phyloP scores from a whole-genome alignment of 2,113 vertebrate species.

The Actenoides lindsayi region DNA sequence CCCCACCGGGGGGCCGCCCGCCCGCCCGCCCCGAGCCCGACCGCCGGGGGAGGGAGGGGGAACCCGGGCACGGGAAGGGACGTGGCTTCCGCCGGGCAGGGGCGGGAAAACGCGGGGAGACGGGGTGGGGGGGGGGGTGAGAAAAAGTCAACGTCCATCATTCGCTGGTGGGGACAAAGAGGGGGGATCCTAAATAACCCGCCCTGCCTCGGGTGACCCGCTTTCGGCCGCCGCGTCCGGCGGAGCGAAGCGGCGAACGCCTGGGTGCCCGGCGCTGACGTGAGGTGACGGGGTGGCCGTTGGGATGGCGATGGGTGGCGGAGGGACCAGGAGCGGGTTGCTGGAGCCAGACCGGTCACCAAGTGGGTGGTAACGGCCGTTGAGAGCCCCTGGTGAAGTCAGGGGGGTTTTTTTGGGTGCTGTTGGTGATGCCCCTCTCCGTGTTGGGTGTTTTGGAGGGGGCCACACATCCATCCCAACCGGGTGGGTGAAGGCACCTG shows the following conservation, averaged over 20 bases:
- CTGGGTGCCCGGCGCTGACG: rapidly evolving
- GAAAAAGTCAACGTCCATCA: rapidly evolving
- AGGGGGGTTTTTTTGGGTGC: rapidly evolving
- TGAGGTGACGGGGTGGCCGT: neutral
- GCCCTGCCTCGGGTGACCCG: rapidly evolving
- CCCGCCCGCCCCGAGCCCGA: no score
- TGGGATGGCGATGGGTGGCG: rapidly evolving
- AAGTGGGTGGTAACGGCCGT: rapidly evolving
- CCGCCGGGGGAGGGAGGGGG: neutral
- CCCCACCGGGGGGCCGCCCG: no score
- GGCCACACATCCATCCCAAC: rapidly evolving
- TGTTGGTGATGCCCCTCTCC: neutral
- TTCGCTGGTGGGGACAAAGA: rapidly evolving
- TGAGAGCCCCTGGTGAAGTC: neutral
- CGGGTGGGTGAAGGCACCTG: neutral
- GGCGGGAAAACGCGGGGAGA: rapidly evolving
- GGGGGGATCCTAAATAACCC: neutral
- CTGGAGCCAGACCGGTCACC: neutral
- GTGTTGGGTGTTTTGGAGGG: neutral
- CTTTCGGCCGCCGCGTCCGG: neutral
- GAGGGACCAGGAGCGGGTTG: rapidly evolving
- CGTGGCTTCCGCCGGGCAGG: rapidly evolving
- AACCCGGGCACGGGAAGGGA: rapidly evolving
- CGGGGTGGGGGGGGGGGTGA: no score
- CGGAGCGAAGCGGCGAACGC: rapidly evolving